Evolutionary conservation across 2,797 vertebrate genomes (phyloP), one percentile per base, ranked within the genome.

Genomic region (Menidia menidia): DNA sequence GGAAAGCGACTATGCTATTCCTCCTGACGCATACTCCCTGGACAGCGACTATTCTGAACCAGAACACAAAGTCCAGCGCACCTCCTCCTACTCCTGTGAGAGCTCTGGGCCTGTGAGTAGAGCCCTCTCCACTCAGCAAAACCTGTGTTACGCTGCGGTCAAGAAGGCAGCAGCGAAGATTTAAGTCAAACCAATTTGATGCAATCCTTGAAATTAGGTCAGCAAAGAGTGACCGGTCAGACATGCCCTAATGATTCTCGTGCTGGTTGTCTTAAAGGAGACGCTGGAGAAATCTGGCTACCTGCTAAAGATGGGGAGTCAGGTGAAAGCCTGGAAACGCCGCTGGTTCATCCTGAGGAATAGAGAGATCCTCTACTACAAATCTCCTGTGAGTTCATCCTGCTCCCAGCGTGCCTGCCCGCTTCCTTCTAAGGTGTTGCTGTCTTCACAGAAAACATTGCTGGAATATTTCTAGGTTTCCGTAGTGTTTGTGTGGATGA

Each of bases 341-440:
- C 94, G 97, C 80, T 99, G 97, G 97, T 99, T 99, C 89, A 95
- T 98, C 80, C 92, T 99, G 83, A 96, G 95, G 86, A 97, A 97
- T 58, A 95, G 96, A 75, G 97, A 97, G 79, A 96, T 99, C 68
- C 94, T 95, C 81, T 99, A 98, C 93, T 98, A 97, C 90, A 98
- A 98, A 80, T 97, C 97, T 61, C 97, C 97, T 11, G 97, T 98
- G 87, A 97, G 97, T 93, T 18, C 12, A 18, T 65, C 73, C 67
- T n/a, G 0, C 61, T 41, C 11, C 0, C 18, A 68, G 58, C 65
- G 43, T 1, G 55, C 53, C 45, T 1, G 66, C 14, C 64, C 35
- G 67, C 64, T 72, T 80, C 77, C 70, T 81, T 82, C 75, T 80
- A 68, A 67, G 78, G 80, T 63, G 76, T 63, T 58, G 30, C 57